Conservation (phyloP, 2,113 vertebrate genomes). For the Eretmochelys imbricata region DNA sequence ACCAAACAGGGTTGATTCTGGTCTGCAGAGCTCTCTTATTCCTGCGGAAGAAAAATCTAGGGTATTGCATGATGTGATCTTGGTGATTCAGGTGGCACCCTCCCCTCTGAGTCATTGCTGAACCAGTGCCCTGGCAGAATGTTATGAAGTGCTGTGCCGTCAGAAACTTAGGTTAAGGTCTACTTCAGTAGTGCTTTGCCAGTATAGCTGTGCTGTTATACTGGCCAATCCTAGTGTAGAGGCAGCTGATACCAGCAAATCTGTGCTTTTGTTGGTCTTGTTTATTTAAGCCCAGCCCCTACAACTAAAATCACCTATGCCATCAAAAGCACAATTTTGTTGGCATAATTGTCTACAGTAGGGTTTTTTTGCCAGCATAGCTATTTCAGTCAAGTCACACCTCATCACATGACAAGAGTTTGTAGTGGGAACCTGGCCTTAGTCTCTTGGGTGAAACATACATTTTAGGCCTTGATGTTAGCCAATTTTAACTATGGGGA, state of each 20-base stretch:
- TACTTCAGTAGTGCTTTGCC: not conserved
- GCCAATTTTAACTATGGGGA: not conserved
- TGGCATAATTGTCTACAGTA: not conserved
- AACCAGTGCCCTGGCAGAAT: not conserved
- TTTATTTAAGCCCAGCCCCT: not conserved
- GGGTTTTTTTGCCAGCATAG: not conserved
- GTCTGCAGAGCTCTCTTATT: not conserved
- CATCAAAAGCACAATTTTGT: not conserved
- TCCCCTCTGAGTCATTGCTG: slow-evolving; percentile 44
- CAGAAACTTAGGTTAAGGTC: not conserved
- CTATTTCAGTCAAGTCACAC: not conserved
- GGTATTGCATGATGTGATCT: not conserved
- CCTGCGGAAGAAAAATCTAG: slow-evolving; percentile 4
- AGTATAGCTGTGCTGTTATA: not conserved
- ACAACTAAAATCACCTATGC: not conserved
- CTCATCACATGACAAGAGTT: not conserved
- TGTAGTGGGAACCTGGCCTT: not conserved
- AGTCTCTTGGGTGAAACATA: not conserved
- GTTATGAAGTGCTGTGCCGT: not conserved
- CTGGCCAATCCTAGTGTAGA: not conserved
- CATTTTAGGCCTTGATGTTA: not conserved
- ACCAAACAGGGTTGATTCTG: not conserved
- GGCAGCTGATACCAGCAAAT: not conserved
- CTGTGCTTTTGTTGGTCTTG: not conserved
- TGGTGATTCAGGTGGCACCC: slow-evolving; percentile 28